These are phyloP conservation scores for Bembecia ichneumoniformis DNA, from an alignment of 2,888 invertebrate species.

Conservation along the genomic window DNA sequence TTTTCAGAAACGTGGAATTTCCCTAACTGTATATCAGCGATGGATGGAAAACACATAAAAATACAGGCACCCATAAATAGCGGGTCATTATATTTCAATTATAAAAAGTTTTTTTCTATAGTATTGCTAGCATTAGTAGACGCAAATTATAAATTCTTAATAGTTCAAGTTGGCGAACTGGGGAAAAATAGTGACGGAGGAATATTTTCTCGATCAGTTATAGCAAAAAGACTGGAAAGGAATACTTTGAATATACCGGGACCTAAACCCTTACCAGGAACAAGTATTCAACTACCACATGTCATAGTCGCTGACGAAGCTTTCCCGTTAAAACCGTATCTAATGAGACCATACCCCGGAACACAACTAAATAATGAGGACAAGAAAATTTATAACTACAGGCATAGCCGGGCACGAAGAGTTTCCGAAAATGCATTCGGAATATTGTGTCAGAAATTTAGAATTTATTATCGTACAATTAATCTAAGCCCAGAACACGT, in stretches of 20 bases:
- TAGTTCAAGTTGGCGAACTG: conserved; percentile 10
- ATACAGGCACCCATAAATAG: conserved; percentile 11
- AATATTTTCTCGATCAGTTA: conserved; percentile 3
- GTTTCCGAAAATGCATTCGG: neutral
- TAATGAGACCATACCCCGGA: conserved; percentile 4
- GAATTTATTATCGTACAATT: neutral
- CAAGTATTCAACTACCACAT: conserved; percentile 3
- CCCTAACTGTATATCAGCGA: conserved; percentile 11
- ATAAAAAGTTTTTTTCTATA: conserved; percentile 13
- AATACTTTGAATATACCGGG: conserved; percentile 2
- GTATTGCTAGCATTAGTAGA: conserved; percentile 13
- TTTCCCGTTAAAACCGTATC: conserved; percentile 6
- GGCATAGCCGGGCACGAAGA: conserved; percentile 1
- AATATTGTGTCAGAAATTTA: neutral
- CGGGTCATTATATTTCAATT: conserved; percentile 13
- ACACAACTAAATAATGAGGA: neutral
- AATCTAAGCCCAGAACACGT: neutral
- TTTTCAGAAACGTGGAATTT: conserved; percentile 11
- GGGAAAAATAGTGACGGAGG: conserved; percentile 12
- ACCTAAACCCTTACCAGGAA: conserved; percentile 1
- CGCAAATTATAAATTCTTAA: conserved; percentile 11
- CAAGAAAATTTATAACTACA: neutral
- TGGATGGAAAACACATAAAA: conserved; percentile 13
- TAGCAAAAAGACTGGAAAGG: conserved; percentile 1
- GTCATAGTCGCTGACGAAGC: conserved; percentile 6